phyloP scores from a whole-genome alignment of 2,888 invertebrate species.

The Apamea sordens region DNA sequence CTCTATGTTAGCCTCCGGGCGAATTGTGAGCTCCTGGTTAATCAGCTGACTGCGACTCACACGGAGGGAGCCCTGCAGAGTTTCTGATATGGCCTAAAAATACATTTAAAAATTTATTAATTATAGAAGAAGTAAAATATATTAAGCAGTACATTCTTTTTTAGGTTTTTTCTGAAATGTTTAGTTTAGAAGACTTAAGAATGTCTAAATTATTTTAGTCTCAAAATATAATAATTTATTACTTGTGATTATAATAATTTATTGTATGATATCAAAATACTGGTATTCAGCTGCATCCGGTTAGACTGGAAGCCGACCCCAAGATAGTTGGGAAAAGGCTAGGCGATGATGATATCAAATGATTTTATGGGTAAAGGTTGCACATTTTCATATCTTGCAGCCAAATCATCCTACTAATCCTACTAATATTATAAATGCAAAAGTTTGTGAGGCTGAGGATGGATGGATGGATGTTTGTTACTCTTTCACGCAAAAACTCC shows the following conservation, averaged over 20 bases:
- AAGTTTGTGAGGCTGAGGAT: too few relatives aligned
- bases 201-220: neutral
- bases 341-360: too few relatives aligned
- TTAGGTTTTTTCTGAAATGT: neutral
- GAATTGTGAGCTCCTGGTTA: slow-evolving; percentile 84
- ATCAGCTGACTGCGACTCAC: slow-evolving; percentile 84
- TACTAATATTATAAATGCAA: too few relatives aligned
- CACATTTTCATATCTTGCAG: slow-evolving; percentile 15
- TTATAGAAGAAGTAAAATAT: neutral
- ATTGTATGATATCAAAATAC: neutral
- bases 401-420: neutral
- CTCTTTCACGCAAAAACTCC: too few relatives aligned
- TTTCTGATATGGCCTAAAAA: slow-evolving; percentile 86
- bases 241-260: neutral
- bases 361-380: neutral
- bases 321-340: too few relatives aligned
- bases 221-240: neutral
- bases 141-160: neutral
- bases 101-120: neutral
- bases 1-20: slow-evolving; percentile 87
- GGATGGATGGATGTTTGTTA: too few relatives aligned
- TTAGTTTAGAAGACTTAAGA: neutral
- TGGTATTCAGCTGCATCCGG: too few relatives aligned
- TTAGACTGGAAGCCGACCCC: too few relatives aligned
- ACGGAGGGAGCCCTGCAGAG: slow-evolving; percentile 81